Percentiles rank a stretch among this genome's conserved stretches.
Conservation (phyloP, 1,140 invertebrate species). For the Reticulitermes speratus region DNA sequence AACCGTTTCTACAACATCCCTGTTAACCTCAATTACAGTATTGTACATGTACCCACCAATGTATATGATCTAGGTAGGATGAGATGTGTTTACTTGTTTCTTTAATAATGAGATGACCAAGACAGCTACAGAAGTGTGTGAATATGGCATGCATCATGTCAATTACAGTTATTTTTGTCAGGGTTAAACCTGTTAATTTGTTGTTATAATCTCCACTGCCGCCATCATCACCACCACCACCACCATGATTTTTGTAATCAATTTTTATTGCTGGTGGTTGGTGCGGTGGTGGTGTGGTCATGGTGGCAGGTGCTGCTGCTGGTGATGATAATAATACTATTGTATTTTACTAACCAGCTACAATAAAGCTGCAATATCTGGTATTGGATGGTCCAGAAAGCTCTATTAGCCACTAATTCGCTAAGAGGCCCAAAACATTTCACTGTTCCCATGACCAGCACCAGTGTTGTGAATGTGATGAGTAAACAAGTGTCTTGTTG, state of each 20-base stretch:
- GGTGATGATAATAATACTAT: background rate
- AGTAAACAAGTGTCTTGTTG: no score
- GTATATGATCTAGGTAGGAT: conserved; percentile 77
- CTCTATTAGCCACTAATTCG: no score
- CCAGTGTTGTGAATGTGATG: no score
- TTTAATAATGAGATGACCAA: background rate
- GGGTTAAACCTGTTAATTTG: background rate
- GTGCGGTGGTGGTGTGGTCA: background rate
- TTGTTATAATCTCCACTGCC: background rate
- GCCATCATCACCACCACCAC: background rate
- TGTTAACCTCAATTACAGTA: conserved; percentile 79
- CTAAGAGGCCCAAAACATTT: no score
- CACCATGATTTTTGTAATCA: no score
- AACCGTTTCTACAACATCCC: conserved; percentile 79
- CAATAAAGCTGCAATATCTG: no score
- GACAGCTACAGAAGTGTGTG: background rate
- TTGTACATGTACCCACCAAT: conserved; percentile 92
- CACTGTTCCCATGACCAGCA: no score
- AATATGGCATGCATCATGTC: background rate
- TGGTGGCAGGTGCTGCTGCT: background rate
- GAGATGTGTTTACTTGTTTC: background rate
- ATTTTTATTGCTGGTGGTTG: background rate
- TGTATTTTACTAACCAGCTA: no score
- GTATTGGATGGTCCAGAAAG: no score
- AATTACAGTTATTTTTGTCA: no score